phyloP scores from a whole-genome alignment of 1,140 invertebrate genomes.

The Rhyzopertha dominica region DNA sequence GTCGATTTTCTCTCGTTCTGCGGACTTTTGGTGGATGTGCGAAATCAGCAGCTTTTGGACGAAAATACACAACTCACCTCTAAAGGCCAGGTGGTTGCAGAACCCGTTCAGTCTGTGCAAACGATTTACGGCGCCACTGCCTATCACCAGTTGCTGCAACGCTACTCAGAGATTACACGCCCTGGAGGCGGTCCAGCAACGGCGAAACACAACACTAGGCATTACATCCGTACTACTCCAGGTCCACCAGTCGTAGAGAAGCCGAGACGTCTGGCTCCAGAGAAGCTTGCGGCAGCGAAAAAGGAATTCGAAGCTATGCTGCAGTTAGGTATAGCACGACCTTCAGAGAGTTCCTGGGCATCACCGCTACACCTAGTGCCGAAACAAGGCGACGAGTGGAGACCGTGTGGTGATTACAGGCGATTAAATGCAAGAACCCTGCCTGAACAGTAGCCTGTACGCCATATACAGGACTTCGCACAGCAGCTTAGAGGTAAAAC shows the following conservation, averaged over 20 bases:
- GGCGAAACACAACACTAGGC: conserved; percentile 12
- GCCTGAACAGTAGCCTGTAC: conserved; percentile 48
- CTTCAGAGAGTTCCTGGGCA: conserved; percentile 41
- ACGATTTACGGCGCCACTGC: too few species aligned
- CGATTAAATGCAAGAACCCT: conserved; percentile 43
- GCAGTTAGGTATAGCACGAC: conserved; percentile 21
- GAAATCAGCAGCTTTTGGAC: too few species aligned
- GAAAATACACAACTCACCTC: too few species aligned
- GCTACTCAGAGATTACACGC: conserved; percentile 34
- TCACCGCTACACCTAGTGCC: conserved; percentile 45
- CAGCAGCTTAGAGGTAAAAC: too few species aligned
- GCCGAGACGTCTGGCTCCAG: conserved; percentile 35
- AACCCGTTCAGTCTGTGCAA: too few species aligned
- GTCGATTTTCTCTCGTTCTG: conserved; percentile 35
- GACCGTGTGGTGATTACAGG: conserved; percentile 50
- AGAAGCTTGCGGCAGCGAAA: conserved; percentile 27
- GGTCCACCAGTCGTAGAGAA: conserved; percentile 34
- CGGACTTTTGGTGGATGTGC: too few species aligned
- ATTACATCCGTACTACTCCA: conserved; percentile 26
- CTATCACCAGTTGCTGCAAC: conserved; percentile 26
- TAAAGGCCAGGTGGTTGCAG: too few species aligned
- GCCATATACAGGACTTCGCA: too few species aligned
- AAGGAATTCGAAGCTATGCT: conserved; percentile 34
- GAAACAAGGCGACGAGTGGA: conserved; percentile 42
- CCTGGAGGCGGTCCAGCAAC: conserved; percentile 8